Evolutionary conservation across 2,113 vertebrate genomes (phyloP), one percentile per base, ranked within the genome.

Genomic region (Callopanchax toddi): DNA sequence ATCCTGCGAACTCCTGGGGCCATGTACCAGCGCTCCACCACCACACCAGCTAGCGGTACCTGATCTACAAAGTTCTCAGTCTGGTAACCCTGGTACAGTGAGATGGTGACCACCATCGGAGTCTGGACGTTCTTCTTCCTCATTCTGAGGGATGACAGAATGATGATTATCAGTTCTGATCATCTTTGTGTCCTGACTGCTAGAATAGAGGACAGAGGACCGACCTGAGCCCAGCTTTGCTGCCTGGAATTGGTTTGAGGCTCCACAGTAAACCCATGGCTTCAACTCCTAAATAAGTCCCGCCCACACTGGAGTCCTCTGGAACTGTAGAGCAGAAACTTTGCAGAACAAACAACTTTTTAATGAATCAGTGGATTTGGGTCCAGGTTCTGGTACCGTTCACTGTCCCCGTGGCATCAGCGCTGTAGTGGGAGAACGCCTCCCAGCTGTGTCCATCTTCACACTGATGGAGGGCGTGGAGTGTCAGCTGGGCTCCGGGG

Each of bases 211-310:
- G 26, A 49, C 10, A 25, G 3, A 29, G 21, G 25, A 2, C 40
- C 2, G 67, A 92, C 92, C 92, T 84, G 70, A 92, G 85, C 17
- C 88, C 82, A 22, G 75, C 66, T 74, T 82, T 83, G 60, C 89
- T 91, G 29, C 91, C 91, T 56, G 91, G 86, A 57, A 90, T 77
- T 21, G 91, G 83, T 55, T 75, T 86, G 61, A 93, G 79, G 34
- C 93, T 93, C 93, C 91, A 93, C 20, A 93, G 45, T 6, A 93
- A 69, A 55, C 90, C 92, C 91, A 92, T 92, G 3, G 67, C 79
- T 67, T 93, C 86, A 0, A 88, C 68, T 0, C 92, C 92, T 2
- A 56, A 58, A 36, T 91, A 93, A 0, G 91, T 88, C 18, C 92
- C 92, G 2, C 91, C 91, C 11, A 88, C 20, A 62, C 91, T 89